Percentiles rank a stretch among this genome's conserved stretches.
Evolutionary conservation across 2,888 invertebrate species (phyloP).

Genomic region (Thymelicus sylvestris): DNA sequence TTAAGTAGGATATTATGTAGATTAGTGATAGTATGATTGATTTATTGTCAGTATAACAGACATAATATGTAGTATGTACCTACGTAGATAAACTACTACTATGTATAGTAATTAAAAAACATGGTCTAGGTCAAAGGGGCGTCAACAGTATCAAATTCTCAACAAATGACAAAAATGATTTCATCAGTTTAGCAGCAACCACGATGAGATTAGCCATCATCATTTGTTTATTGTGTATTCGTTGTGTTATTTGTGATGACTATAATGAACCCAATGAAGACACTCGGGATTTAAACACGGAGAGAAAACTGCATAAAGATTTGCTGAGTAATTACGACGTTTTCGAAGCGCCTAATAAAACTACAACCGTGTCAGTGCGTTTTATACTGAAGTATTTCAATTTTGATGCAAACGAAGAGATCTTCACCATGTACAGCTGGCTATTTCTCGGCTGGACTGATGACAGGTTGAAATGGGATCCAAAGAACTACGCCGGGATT

Average conservation of each 20-base stretch:
- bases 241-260: neutral
- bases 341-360: neutral
- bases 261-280: neutral
- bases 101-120: too few species aligned
- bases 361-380: conserved; percentile 40
- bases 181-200: conserved; percentile 9
- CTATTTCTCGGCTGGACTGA: conserved; percentile 46
- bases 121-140: conserved; percentile 25
- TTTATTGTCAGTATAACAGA: too few species aligned
- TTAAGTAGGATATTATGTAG: too few species aligned
- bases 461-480: conserved; percentile 47
- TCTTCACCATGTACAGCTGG: conserved; percentile 47
- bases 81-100: too few species aligned
- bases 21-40: too few species aligned
- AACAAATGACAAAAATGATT: neutral
- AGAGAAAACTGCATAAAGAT: conserved; percentile 4
- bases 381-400: conserved; percentile 52
- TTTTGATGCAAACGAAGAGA: conserved; percentile 48
- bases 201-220: neutral
- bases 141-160: conserved; percentile 12
- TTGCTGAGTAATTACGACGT: neutral
- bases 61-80: too few species aligned
- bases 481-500: conserved; percentile 45
- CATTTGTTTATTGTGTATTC: neutral
- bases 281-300: neutral